These are phyloP conservation scores for Luscinia luscinia DNA, from an alignment of 2,797 vertebrate genomes.

Conservation along the genomic window DNA sequence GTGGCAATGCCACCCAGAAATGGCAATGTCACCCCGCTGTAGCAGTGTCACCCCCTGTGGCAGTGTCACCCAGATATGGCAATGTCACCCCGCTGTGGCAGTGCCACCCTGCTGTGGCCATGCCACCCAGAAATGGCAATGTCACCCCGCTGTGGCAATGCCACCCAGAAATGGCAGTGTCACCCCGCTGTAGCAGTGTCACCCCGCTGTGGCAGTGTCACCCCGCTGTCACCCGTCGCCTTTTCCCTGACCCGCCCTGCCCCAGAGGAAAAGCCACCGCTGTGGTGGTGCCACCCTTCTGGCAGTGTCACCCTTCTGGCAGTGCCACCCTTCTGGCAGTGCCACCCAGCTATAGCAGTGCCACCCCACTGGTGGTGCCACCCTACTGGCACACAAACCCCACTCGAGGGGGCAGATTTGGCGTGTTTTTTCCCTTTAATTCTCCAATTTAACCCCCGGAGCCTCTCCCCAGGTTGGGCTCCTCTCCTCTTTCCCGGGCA, in stretches of 20 bases:
- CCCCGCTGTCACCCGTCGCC: neutral
- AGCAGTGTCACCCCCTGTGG: no score
- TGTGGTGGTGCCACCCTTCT: fast-evolving
- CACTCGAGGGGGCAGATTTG: fast-evolving
- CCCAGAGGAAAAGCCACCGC: no score
- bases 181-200: no score
- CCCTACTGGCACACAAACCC: neutral
- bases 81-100: no score
- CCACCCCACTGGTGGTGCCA: neutral
- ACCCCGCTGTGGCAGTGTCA: neutral
- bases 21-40: no score
- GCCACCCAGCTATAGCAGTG: neutral
- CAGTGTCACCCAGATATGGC: no score
- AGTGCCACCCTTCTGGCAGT: fast-evolving
- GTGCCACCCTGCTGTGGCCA: no score
- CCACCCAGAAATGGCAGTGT: neutral
- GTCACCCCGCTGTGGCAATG: no score
- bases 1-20: no score
- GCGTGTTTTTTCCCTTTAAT: neutral
- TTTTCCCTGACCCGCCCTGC: no score
- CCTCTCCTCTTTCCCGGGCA: no score
- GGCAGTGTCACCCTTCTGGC: neutral
- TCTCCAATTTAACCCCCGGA: neutral
- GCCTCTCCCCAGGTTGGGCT: fast-evolving
- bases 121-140: no score